These are phyloP conservation scores for Sebastes nivosus DNA, from an alignment of 2,797 vertebrate species.

Conservation along the genomic window DNA sequence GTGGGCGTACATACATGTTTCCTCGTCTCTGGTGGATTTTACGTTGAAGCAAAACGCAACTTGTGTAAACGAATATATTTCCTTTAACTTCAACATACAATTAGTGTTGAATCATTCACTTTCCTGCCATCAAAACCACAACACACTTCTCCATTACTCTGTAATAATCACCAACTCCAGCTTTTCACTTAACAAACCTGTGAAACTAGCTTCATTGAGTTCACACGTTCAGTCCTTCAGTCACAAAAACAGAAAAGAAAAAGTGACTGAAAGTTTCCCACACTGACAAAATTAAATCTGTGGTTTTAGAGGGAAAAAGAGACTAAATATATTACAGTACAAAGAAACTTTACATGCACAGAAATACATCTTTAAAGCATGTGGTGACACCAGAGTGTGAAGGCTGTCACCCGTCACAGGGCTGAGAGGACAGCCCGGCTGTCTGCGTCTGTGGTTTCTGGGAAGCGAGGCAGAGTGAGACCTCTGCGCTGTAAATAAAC, in stretches of 20 bases:
- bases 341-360: neutral
- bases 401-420: neutral
- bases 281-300: neutral
- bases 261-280: neutral
- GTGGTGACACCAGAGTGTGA: neutral
- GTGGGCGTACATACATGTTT: neutral
- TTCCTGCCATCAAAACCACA: neutral
- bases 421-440: neutral
- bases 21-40: neutral
- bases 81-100: neutral
- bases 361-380: neutral
- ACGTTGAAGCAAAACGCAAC: neutral
- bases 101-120: conserved; percentile 8
- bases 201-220: too few species aligned
- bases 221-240: neutral
- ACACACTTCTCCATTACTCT: neutral
- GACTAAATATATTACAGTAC: neutral
- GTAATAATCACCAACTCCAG: neutral
- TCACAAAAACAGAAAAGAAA: neutral
- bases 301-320: neutral
- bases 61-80: neutral
- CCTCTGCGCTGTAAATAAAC: neutral
- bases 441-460: neutral
- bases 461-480: conserved; percentile 4
- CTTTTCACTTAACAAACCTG: neutral